These are phyloP conservation scores for Macheiramphus alcinus DNA, from an alignment of 2,113 vertebrate species.

Conservation along the genomic window DNA sequence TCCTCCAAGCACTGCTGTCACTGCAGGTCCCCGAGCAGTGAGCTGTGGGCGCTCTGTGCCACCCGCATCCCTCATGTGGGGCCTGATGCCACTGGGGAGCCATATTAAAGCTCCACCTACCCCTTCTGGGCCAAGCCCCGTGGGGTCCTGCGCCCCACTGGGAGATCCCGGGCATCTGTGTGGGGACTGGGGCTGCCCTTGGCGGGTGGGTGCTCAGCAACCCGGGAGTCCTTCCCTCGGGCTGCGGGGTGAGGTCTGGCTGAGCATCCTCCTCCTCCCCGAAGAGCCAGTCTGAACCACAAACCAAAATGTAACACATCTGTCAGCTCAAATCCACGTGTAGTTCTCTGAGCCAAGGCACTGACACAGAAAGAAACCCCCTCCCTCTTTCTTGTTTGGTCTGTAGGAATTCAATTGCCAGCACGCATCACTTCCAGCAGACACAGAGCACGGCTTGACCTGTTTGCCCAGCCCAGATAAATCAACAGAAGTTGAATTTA, in stretches of 20 bases:
- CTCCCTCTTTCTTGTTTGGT: background rate
- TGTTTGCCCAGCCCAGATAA: background rate
- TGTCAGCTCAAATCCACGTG: background rate
- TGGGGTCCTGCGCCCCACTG: accelerated
- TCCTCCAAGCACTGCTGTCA: accelerated
- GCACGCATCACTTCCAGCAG: background rate
- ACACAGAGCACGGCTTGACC: background rate
- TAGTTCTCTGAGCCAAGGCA: background rate
- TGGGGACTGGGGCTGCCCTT: background rate
- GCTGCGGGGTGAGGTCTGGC: background rate
- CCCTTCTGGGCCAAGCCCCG: background rate
- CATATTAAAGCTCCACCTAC: background rate
- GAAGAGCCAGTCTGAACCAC: background rate
- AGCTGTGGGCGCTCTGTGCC: background rate
- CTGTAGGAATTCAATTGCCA: background rate
- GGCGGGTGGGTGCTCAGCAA: too few relatives aligned
- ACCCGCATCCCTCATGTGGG: too few relatives aligned
- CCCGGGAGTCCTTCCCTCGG: accelerated
- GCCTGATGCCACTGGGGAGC: background rate
- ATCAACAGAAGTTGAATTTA: background rate
- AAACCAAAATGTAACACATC: background rate
- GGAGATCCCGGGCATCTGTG: background rate
- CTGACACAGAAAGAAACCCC: accelerated
- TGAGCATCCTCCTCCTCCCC: background rate
- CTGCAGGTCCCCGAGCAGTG: background rate